A percentile compares a stretch with the other conserved stretches of the same genome.
Conservation (phyloP, 2,797 vertebrate species). For the Pangasius mekongensis region DNA sequence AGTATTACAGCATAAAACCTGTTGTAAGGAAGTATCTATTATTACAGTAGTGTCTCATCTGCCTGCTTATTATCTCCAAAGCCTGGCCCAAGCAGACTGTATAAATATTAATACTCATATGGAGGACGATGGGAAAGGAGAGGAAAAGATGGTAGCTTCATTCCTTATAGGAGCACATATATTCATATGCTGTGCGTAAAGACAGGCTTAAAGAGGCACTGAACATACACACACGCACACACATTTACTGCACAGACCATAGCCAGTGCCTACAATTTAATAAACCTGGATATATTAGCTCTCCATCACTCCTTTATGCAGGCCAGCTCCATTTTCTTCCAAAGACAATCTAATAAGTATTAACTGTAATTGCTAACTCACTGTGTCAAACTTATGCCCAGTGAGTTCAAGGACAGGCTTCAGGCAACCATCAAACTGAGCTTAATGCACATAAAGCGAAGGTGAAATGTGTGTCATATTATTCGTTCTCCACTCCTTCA, state of each 20-base stretch:
- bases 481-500: background rate
- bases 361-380: background rate
- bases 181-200: background rate
- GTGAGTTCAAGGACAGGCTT: background rate
- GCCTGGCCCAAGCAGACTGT: background rate
- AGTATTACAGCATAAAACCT: background rate
- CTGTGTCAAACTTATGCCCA: background rate
- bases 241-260: background rate
- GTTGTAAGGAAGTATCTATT: background rate
- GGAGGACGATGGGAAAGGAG: background rate
- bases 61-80: background rate
- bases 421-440: background rate
- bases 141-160: conserved; percentile 3
- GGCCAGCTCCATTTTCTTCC: conserved; percentile 10
- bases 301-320: conserved; percentile 12
- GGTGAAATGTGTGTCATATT: background rate
- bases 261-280: background rate
- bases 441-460: background rate
- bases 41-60: background rate
- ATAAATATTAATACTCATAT: conserved; percentile 24
- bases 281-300: conserved; percentile 19
- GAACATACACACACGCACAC: background rate
- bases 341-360: conserved; percentile 14
- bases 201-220: background rate
- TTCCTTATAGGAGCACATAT: background rate